Conservation (phyloP, 2,797 vertebrate genomes). For the Eutrigla gurnardus region DNA sequence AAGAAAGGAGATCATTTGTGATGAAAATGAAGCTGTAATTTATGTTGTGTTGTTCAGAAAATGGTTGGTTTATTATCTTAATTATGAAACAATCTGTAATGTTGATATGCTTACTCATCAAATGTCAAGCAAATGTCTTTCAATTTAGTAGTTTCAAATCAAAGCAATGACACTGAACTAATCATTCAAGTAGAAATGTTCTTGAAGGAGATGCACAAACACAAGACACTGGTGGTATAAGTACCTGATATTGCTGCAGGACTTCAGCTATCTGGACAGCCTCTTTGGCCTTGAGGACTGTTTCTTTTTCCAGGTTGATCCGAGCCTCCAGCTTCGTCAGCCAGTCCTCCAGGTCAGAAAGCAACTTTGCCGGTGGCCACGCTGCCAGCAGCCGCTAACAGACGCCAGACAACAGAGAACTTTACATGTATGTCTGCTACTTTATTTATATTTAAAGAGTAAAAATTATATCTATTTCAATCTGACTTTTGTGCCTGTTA, state of each 20-base stretch:
- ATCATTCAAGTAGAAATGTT: neutral
- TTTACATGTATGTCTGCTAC: too few species aligned
- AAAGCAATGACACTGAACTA: neutral
- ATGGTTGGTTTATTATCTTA: neutral
- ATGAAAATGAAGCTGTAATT: neutral
- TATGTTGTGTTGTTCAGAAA: neutral
- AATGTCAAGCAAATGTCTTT: neutral
- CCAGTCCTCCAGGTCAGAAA: constrained; percentile 87
- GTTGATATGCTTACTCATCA: neutral
- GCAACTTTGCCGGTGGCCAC: constrained; percentile 84
- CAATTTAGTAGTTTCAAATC: neutral
- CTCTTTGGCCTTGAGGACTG: constrained; percentile 49
- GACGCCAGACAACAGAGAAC: constrained; percentile 3
- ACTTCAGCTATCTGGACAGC: constrained; percentile 74
- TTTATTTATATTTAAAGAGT: too few species aligned
- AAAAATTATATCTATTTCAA: neutral
- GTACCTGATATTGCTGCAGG: constrained; percentile 88
- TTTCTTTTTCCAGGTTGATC: constrained; percentile 61
- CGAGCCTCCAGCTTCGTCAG: constrained; percentile 77
- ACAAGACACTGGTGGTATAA: neutral
- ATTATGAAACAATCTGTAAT: neutral
- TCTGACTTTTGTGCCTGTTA: neutral
- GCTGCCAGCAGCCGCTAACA: constrained; percentile 82
- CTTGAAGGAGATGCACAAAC: neutral
- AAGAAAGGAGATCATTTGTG: neutral